Evolutionary conservation across 2,797 vertebrate genomes (phyloP).

Genomic region (Halcyon smyrnensis): DNA sequence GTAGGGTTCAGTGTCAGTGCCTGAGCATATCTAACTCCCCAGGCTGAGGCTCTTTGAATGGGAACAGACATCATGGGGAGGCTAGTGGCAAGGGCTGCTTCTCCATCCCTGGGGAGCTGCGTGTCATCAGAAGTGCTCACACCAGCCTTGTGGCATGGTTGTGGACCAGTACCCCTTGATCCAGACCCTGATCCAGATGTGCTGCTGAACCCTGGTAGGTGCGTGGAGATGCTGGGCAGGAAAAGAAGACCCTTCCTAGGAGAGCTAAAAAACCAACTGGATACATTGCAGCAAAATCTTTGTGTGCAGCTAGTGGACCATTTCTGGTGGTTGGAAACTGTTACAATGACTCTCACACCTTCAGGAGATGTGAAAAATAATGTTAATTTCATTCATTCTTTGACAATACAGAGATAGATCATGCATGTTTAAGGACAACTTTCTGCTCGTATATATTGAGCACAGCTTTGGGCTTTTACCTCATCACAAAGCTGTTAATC

Average conservation of each 20-base stretch:
- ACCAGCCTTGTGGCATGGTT: not conserved
- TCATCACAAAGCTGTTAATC: not conserved
- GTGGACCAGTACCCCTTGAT: not conserved
- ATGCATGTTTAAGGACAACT: not conserved
- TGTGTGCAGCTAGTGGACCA: not conserved
- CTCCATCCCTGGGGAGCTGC: not conserved
- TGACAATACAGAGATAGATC: not conserved
- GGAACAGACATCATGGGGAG: not conserved
- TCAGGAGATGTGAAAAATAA: not conserved
- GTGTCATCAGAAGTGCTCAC: rapidly evolving
- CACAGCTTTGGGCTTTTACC: not conserved
- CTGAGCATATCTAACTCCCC: not conserved
- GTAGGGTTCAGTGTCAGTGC: not conserved
- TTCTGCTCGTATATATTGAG: not conserved
- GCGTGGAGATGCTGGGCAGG: not conserved
- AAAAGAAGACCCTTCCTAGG: not conserved
- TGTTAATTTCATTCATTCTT: not conserved
- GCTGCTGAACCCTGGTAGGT: not conserved
- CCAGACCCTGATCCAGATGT: not conserved
- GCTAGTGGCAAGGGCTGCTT: not conserved
- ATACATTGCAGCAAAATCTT: not conserved
- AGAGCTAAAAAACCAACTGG: not conserved
- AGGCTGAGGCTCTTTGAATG: not conserved
- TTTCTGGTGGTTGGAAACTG: not conserved
- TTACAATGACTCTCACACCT: not conserved